Evolutionary conservation across 2,797 vertebrate genomes (phyloP).

Genomic region (Hoplostethus mediterraneus): DNA sequence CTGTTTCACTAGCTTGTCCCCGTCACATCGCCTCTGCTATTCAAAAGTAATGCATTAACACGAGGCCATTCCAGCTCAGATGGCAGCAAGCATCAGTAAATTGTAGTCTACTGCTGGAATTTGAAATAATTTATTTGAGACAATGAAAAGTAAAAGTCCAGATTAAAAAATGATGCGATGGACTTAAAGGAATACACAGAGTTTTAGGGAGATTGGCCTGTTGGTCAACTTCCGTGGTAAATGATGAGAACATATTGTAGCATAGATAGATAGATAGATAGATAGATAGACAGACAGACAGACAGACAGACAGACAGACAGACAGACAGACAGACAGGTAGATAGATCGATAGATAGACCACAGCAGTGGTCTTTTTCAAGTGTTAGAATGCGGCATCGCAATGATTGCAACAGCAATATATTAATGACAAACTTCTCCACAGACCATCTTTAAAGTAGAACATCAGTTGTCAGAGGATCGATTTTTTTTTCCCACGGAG

Average conservation of each 20-base stretch:
- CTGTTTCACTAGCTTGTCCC: not conserved
- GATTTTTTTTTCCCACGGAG: not conserved
- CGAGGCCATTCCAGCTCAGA: not conserved
- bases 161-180: no score
- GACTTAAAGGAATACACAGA: no score
- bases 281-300: no score
- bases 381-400: not conserved
- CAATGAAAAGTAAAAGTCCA: not conserved
- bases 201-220: no score
- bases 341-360: no score
- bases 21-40: constrained; percentile 8
- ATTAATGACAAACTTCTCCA: constrained; percentile 3
- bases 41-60: not conserved
- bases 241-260: no score
- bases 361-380: not conserved
- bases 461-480: not conserved
- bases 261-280: no score
- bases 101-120: not conserved
- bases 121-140: not conserved
- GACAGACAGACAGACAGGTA: no score
- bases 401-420: not conserved
- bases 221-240: no score
- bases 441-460: not conserved
- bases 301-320: no score
- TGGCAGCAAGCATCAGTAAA: not conserved